Base-by-base conservation (phyloP, 1,140 invertebrate genomes). In the Drosophila nigrodunni region DNA sequence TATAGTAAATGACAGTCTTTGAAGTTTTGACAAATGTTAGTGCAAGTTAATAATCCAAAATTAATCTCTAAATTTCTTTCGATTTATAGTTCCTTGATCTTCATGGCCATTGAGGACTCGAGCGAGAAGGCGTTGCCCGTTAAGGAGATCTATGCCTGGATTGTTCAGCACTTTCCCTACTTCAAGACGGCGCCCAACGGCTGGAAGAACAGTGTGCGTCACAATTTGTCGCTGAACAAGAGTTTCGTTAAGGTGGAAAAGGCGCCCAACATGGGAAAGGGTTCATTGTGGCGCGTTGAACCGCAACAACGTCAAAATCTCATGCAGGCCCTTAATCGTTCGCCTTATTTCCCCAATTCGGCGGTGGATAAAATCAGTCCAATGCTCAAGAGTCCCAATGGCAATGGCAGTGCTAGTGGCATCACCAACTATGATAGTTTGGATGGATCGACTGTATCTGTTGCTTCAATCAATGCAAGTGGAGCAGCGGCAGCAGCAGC, bases 81-180 rank as follows among this genome's bases (percentile, higher is more conserved):
- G 11, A 0, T 18, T 9, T 98, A 97, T 93, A 98, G 97, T 72
- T 98, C 97, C 92, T 95, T 99, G 39, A 99, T 99, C 82, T 99
- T 99, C 93, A 98, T 99, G 98, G 98, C 98, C 15, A 98, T 99
- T 76, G 98, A 99, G 93, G 97, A 97, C 76, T 98, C 97, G 0
- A 95, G 96, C 4, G 95, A 95, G 47, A 97, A 98, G 92, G 97
- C 97, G 6, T 91, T 98, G 61, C 97, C 98, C 2, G 98, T 99
- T 0, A 98, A 98, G 91, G 98, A 99, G 92, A 99, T 99, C 78
- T 99, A 99, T 91, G 96, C 97, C n/a, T 99, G 98, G 98, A 99
- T 99, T 72, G 94, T 98, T 77, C 96, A 97, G 77, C 98, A 99
- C 92, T 99, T 99, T 93, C 98, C 98, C 0, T 99, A 99, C 93